These are phyloP conservation scores for Poeciliopsis retropinna DNA, from an alignment of 2,113 vertebrate species.

Conservation along the genomic window DNA sequence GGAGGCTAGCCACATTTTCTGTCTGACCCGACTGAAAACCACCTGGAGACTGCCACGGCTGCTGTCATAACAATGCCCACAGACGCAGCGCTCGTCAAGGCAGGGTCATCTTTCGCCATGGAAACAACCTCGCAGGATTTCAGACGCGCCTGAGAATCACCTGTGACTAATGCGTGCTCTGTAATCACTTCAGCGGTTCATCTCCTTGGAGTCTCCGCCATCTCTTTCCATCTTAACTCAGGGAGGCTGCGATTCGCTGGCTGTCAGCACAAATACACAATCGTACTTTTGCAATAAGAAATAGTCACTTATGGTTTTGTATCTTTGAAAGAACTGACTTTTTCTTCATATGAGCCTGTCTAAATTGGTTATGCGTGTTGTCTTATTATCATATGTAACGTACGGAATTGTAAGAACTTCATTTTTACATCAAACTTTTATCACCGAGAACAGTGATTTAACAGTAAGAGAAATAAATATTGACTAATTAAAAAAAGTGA, in stretches of 20 bases:
- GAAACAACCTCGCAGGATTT: constrained; percentile 53
- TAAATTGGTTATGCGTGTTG: background rate
- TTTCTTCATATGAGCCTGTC: background rate
- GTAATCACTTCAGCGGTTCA: constrained; percentile 46
- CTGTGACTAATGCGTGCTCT: constrained; percentile 22
- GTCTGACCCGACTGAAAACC: constrained; percentile 28
- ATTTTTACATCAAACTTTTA: background rate
- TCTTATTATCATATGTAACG: background rate
- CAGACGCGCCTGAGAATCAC: constrained; percentile 10
- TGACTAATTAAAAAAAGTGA: background rate
- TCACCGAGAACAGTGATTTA: background rate
- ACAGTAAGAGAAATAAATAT: background rate
- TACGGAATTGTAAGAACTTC: background rate
- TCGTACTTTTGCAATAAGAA: background rate
- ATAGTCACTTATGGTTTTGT: no score
- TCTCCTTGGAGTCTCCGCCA: constrained; percentile 2
- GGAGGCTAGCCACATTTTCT: constrained; percentile 6
- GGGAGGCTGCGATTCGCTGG: background rate
- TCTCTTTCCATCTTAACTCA: constrained; percentile 21
- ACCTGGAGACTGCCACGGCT: constrained; percentile 29
- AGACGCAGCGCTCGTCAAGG: constrained; percentile 39
- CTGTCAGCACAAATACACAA: background rate
- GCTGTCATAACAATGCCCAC: constrained; percentile 60
- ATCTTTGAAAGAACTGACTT: no score
- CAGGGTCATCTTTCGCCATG: constrained; percentile 58